These are phyloP conservation scores for Thalassoma bifasciatum DNA, from an alignment of 2,113 vertebrate species.

Conservation along the genomic window DNA sequence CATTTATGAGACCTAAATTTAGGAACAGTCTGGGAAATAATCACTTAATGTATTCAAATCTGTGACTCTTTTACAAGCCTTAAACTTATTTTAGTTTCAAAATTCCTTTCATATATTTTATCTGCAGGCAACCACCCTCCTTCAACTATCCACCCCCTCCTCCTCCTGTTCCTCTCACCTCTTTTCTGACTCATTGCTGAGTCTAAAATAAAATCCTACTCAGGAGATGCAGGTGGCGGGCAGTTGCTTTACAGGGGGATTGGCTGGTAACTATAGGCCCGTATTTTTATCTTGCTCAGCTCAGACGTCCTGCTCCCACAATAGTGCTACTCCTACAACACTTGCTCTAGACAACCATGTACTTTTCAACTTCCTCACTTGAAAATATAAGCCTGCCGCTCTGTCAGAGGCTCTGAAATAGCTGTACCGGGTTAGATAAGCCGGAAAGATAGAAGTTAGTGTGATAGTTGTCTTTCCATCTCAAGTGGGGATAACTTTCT, in stretches of 20 bases:
- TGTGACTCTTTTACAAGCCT: neutral
- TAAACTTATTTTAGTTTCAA: constrained; percentile 39
- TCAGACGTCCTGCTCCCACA: constrained; percentile 61
- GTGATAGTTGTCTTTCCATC: neutral
- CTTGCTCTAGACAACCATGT: constrained; percentile 55
- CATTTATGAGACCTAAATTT: neutral
- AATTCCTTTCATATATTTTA: constrained; percentile 43
- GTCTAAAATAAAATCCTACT: constrained; percentile 67
- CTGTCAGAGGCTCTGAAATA: constrained; percentile 50
- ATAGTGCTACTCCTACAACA: constrained; percentile 54
- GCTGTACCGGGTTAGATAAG: constrained; percentile 41
- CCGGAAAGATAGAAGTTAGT: constrained; percentile 11
- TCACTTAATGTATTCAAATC: neutral
- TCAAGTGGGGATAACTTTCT: neutral
- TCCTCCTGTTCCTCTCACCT: constrained; percentile 44
- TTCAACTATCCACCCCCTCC: constrained; percentile 2
- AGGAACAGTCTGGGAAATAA: neutral
- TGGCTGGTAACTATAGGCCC: constrained; percentile 36
- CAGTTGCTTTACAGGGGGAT: constrained; percentile 43
- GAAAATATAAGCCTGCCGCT: constrained; percentile 32
- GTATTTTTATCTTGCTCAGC: constrained; percentile 26
- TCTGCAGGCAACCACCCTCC: constrained; percentile 48
- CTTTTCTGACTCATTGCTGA: constrained; percentile 67
- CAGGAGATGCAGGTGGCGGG: constrained; percentile 58
- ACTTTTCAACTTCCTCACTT: constrained; percentile 47